Evolutionary conservation across 92 coral and sea anemone species (phyloP).

Genomic region (Phenganax marumi): DNA sequence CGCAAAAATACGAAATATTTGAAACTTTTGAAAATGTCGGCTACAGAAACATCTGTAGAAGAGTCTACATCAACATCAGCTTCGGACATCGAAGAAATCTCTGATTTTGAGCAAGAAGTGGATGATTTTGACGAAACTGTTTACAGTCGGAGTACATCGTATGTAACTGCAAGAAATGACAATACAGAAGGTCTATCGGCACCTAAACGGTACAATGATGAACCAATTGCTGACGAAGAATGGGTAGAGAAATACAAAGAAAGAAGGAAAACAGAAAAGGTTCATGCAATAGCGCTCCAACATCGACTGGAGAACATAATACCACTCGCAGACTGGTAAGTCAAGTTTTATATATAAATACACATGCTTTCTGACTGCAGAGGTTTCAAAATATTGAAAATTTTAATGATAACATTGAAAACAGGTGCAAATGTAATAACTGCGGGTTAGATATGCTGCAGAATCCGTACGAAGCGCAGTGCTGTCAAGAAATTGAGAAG

Average conservation of each 20-base stretch:
- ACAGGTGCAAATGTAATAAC: conserved; percentile 31
- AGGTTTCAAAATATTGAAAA: neutral
- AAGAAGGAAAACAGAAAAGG: conserved; percentile 1
- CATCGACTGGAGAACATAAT: neutral
- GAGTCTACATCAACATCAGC: neutral
- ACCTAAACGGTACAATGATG: neutral
- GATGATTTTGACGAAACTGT: conserved; percentile 6
- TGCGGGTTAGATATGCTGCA: conserved; percentile 10
- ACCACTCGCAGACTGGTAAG: neutral
- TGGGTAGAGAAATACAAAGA: conserved; percentile 10
- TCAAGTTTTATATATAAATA: neutral
- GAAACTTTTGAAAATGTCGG: neutral
- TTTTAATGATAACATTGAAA: neutral
- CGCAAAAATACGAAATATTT: too few relatives aligned
- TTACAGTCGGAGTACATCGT: neutral
- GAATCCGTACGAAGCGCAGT: conserved; percentile 14
- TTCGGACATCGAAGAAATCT: neutral
- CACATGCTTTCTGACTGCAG: neutral
- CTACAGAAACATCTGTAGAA: conserved; percentile 3
- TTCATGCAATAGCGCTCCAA: conserved; percentile 5
- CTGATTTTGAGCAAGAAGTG: conserved; percentile 12
- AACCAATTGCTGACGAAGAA: conserved; percentile 6
- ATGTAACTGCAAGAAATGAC: neutral
- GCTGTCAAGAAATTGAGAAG: conserved; percentile 29
- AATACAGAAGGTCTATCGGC: neutral